Base-by-base conservation (phyloP, 2,888 invertebrate genomes). In the Heliconius hortense region DNA sequence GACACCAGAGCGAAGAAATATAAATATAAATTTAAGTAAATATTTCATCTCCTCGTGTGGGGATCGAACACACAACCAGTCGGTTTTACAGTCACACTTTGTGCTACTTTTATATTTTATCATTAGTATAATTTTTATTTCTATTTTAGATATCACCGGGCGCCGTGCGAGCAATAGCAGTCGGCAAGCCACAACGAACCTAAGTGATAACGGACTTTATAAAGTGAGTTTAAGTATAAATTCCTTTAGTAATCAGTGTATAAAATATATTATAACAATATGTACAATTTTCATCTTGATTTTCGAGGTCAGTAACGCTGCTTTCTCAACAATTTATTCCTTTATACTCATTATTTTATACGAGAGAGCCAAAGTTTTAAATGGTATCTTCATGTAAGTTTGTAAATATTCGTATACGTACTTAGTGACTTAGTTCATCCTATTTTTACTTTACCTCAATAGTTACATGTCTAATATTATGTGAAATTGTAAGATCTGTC, bases 101-200 rank as follows among this genome's bases (percentile, higher is more conserved):
- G n/a, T n/a, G n/a, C n/a, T n/a, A n/a, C n/a, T n/a, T n/a, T n/a
- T n/a, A n/a, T n/a, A n/a, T n/a, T n/a, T n/a, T 13, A 39, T 39
- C 13, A 39, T 4, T 13, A 13, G 3, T 13, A 39, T 48, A 18
- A 18, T 18, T 5, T 48, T 48, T 15, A 4, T 18, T 79, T 84
- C 82, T 1, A 74, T 89, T 86, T 0, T 88, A 94, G 93, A 94
- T 94, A 93, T 92, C 93, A 93, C 83, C 87, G 92, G 84, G 88
- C 89, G 92, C 90, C 93, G 90, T 92, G 93, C 87, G 88, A 92
- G 83, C 90, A 90, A 76, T 89, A 90, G 88, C 89, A 82, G 82
- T 84, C 91, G 91, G 91, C 91, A 89, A 81, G 78, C 82, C 85
- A 90, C 92, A 92, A 92, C 92, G 93, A 93, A 92, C 84, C 85